A percentile compares a stretch with the other conserved stretches of the same genome.
Evolutionary conservation across 2,797 vertebrate genomes (phyloP).

Genomic region (Ara ararauna): DNA sequence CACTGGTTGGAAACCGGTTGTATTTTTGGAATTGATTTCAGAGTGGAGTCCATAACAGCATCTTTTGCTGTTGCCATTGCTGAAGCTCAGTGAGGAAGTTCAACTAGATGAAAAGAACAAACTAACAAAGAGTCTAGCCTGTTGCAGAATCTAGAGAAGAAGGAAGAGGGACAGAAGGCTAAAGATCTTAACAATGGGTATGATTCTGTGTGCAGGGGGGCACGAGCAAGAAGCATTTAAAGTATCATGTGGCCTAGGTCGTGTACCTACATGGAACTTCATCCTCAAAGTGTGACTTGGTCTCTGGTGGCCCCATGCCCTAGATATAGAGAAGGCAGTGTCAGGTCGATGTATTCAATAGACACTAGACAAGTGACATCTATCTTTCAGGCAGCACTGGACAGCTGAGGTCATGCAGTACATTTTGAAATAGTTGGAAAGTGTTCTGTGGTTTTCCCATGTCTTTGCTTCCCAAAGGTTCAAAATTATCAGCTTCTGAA

Average conservation of each 20-base stretch:
- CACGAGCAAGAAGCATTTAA: neutral
- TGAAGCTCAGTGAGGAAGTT: neutral
- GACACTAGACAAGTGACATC: neutral
- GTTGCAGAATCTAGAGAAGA: neutral
- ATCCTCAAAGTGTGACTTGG: neutral
- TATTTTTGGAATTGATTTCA: neutral
- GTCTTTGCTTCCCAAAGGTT: neutral
- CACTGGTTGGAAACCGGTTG: neutral
- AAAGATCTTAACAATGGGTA: neutral
- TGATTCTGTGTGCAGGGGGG: neutral
- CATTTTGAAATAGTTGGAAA: neutral
- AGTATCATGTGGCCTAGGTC: neutral
- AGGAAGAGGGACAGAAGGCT: neutral
- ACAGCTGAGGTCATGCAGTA: neutral
- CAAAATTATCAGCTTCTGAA: neutral
- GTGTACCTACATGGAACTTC: neutral
- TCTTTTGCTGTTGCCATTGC: neutral
- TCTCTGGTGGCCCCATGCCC: rapidly evolving
- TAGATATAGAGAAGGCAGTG: neutral
- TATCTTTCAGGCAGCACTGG: neutral
- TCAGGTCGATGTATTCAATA: neutral
- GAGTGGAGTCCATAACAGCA: neutral
- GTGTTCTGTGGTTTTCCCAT: neutral
- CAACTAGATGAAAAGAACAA: neutral
- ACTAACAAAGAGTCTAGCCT: neutral